phyloP scores from a whole-genome alignment of 2,797 vertebrate species.

The Coracias cyanogaster region DNA sequence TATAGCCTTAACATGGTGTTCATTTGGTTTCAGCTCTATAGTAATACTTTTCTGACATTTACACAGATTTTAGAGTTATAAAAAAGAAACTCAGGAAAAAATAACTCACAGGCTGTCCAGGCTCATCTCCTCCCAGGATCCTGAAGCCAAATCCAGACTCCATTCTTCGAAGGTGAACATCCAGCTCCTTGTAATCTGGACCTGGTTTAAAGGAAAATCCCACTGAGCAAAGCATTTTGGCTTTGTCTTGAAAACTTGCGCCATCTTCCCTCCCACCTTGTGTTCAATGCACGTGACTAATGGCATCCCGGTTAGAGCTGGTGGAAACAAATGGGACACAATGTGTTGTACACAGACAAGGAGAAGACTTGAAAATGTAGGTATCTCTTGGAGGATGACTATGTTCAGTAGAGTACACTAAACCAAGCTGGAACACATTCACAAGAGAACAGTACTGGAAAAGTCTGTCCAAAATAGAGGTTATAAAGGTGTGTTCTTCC shows the following conservation, averaged over 20 bases:
- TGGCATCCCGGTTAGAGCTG: slow-evolving; percentile 53
- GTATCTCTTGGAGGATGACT: not conserved
- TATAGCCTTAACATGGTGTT: not conserved
- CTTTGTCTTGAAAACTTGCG: not conserved
- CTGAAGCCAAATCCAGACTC: slow-evolving; percentile 98
- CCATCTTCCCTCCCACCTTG: slow-evolving; percentile 15
- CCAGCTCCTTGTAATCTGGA: slow-evolving; percentile 93
- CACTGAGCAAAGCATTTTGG: slow-evolving; percentile 56
- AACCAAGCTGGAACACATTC: not conserved
- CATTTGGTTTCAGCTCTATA: not conserved
- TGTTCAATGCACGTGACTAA: slow-evolving; percentile 54
- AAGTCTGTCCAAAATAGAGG: not conserved
- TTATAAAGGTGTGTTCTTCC: slow-evolving; percentile 9
- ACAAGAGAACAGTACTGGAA: not conserved
- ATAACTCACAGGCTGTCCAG: slow-evolving; percentile 95
- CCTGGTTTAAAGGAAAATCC: slow-evolving; percentile 81
- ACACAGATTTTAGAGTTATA: not conserved
- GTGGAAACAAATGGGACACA: slow-evolving; percentile 50
- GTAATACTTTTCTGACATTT: not conserved
- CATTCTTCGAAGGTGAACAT: slow-evolving; percentile 95
- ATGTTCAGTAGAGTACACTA: not conserved
- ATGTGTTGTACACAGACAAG: not conserved
- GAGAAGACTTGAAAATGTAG: slow-evolving; percentile 12
- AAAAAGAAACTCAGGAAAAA: slow-evolving; percentile 2
- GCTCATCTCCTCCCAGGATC: slow-evolving; percentile 97